These are phyloP conservation scores for Champsocephalus esox DNA, from an alignment of 2,797 vertebrate species.

Conservation along the genomic window DNA sequence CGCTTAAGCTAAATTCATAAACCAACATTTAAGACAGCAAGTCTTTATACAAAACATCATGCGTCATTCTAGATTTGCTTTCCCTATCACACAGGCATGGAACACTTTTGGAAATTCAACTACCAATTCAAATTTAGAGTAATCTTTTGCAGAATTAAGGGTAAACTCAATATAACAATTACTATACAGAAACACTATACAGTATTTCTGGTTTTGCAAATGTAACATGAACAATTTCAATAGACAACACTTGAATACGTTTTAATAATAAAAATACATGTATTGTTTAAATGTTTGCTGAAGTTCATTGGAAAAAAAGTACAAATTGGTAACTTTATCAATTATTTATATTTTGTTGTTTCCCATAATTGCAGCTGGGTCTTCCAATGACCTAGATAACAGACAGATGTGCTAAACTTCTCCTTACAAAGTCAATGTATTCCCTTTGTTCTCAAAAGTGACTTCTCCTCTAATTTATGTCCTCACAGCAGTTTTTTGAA, in stretches of 20 bases:
- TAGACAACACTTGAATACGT: no score
- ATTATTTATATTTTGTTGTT: not conserved
- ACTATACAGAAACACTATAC: not conserved
- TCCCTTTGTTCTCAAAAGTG: not conserved
- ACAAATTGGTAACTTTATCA: not conserved
- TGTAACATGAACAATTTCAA: not conserved
- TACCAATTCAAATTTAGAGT: not conserved
- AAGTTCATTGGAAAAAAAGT: not conserved
- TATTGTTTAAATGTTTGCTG: not conserved
- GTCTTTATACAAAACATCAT: not conserved
- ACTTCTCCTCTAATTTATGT: not conserved
- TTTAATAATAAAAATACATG: not conserved
- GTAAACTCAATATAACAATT: not conserved
- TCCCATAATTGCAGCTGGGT: not conserved
- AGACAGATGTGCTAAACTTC: not conserved
- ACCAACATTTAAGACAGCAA: not conserved
- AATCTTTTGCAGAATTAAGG: not conserved
- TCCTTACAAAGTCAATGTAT: constrained; percentile 3
- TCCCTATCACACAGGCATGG: not conserved
- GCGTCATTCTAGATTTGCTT: not conserved
- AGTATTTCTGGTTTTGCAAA: not conserved
- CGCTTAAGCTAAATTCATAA: not conserved
- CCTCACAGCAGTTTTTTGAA: not conserved
- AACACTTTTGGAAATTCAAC: not conserved
- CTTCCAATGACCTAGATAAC: not conserved